Conservation (phyloP, 1,140 invertebrate genomes). For the Diachasma alloeum region DNA sequence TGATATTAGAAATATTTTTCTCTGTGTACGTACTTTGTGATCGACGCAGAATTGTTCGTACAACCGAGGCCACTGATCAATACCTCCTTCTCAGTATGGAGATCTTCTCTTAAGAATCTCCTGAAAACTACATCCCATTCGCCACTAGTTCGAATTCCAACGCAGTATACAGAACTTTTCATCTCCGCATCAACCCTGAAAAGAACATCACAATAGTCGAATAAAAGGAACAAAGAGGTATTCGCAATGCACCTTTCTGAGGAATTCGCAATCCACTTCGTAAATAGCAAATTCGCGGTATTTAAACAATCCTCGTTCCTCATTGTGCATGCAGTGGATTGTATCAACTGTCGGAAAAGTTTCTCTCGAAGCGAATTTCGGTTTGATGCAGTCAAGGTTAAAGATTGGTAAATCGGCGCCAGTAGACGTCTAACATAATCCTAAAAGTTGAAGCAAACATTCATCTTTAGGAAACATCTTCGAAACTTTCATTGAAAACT, state of each 20-base stretch:
- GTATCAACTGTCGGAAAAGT: constrained; percentile 38
- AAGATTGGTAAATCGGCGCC: constrained; percentile 35
- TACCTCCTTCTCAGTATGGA: constrained; percentile 46
- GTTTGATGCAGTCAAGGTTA: constrained; percentile 33
- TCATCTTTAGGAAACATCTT: neutral
- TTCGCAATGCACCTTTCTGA: constrained; percentile 36
- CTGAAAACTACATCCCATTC: constrained; percentile 41
- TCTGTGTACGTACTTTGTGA: constrained; percentile 41
- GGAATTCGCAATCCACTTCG: constrained; percentile 37
- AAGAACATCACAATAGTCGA: neutral
- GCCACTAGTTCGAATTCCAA: constrained; percentile 36
- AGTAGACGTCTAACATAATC: constrained; percentile 34
- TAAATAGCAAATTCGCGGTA: constrained; percentile 37
- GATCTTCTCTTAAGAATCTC: constrained; percentile 34
- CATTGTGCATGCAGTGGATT: constrained; percentile 40
- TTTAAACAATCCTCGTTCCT: constrained; percentile 39
- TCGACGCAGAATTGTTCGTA: constrained; percentile 32
- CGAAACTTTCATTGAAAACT: neutral
- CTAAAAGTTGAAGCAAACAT: constrained; percentile 28
- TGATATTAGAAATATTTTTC: neutral
- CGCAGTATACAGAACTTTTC: constrained; percentile 46
- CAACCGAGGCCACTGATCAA: constrained; percentile 44
- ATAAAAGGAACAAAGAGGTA: neutral
- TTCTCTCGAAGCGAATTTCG: constrained; percentile 29
- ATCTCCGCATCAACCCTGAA: constrained; percentile 39